Evolutionary conservation across 2,113 vertebrate species (phyloP).

Genomic region (Neodon shergylaensis): DNA sequence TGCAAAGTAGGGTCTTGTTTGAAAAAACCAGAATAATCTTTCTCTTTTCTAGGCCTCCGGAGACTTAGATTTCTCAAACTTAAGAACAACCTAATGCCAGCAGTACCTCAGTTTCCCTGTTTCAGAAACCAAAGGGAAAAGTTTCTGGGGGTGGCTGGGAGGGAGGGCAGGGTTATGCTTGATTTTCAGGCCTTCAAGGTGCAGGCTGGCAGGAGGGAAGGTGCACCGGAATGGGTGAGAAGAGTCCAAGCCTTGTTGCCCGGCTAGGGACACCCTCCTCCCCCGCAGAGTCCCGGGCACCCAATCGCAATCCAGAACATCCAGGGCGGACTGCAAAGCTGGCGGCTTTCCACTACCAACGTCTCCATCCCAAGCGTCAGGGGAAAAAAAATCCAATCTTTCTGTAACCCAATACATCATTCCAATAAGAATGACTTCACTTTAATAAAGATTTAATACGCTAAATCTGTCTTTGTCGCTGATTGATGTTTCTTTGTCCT

Average conservation of each 20-base stretch:
- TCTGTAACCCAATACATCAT: slow-evolving; percentile 71
- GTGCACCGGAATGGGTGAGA: not conserved
- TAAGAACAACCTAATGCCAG: not conserved
- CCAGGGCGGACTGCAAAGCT: not conserved
- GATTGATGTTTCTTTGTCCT: slow-evolving; percentile 80
- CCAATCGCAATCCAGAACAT: not conserved
- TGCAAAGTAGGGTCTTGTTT: not conserved
- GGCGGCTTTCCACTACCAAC: not conserved
- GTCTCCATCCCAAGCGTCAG: not conserved
- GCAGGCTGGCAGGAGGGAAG: not conserved
- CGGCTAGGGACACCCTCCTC: accelerated
- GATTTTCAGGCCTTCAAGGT: not conserved
- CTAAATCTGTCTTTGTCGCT: slow-evolving; percentile 78
- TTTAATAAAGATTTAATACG: slow-evolving; percentile 82
- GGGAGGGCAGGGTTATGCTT: not conserved
- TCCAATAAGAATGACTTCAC: slow-evolving; percentile 75
- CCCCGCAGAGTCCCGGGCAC: not conserved
- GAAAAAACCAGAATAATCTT: not conserved
- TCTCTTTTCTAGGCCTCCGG: not conserved
- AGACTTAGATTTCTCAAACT: not conserved
- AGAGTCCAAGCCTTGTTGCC: not conserved
- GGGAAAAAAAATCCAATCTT: slow-evolving; percentile 4
- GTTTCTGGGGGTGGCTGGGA: not conserved
- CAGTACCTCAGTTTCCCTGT: slow-evolving; percentile 31
- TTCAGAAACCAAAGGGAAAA: not conserved